These are phyloP conservation scores for Apamea anceps DNA, from an alignment of 2,888 invertebrate genomes.

Conservation along the genomic window DNA sequence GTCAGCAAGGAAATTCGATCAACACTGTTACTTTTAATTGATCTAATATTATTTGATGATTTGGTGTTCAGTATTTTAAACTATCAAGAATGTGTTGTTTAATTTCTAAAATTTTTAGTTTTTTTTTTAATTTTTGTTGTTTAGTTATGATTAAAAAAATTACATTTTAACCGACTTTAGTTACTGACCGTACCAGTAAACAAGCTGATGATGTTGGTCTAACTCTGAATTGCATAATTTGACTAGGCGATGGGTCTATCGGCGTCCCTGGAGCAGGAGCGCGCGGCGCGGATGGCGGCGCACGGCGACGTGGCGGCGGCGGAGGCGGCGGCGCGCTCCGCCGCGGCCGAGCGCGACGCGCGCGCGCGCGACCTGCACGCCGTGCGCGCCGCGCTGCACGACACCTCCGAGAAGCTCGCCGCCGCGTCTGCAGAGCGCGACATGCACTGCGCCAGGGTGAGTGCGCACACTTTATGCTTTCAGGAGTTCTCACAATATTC, in stretches of 20 bases:
- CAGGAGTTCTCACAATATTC: background rate
- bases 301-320: constrained; percentile 94
- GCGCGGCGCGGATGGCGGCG: constrained; percentile 94
- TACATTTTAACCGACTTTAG: background rate
- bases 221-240: background rate
- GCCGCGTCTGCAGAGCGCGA: constrained; percentile 86
- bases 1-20: constrained; percentile 7
- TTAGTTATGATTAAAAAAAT: background rate
- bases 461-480: constrained; percentile 52
- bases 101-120: no score
- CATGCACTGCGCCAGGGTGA: constrained; percentile 86
- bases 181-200: background rate
- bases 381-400: constrained; percentile 83
- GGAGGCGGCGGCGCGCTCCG: constrained; percentile 84
- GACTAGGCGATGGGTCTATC: constrained; percentile 93
- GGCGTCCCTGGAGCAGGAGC: constrained; percentile 97
- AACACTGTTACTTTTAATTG: background rate
- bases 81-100: background rate
- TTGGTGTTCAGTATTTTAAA: background rate
- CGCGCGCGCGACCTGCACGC: constrained; percentile 83
- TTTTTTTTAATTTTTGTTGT: no score
- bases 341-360: constrained; percentile 88
- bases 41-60: background rate
- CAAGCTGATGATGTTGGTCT: background rate
- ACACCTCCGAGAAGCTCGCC: constrained; percentile 85